Evolutionary conservation across 2,888 invertebrate genomes (phyloP).

Genomic region (Cynaeus angustus): DNA sequence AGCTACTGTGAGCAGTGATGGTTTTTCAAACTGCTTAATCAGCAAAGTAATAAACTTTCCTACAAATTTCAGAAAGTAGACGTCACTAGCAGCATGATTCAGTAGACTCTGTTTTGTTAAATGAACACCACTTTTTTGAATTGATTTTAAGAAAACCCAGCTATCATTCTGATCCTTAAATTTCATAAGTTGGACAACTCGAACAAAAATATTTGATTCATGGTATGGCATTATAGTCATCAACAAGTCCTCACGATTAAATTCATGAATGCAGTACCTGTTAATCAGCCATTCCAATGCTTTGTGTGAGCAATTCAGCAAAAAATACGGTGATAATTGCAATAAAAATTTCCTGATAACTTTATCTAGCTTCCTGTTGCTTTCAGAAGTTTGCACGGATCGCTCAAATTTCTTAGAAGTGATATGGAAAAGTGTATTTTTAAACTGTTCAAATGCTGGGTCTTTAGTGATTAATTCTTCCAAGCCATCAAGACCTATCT

Average conservation of each 20-base stretch:
- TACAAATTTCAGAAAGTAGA: constrained; percentile 78
- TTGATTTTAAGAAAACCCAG: constrained; percentile 85
- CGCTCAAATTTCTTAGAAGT: constrained; percentile 87
- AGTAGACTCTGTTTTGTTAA: constrained; percentile 83
- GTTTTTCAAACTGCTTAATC: constrained; percentile 77
- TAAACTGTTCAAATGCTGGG: constrained; percentile 82
- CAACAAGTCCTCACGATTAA: constrained; percentile 88
- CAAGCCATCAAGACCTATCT: constrained; percentile 90
- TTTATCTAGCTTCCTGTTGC: constrained; percentile 84
- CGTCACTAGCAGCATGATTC: constrained; percentile 80
- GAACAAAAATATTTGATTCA: constrained; percentile 91
- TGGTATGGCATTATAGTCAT: constrained; percentile 92
- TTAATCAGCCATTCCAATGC: constrained; percentile 96
- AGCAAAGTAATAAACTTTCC: constrained; percentile 75
- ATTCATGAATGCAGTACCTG: constrained; percentile 91
- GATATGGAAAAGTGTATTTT: constrained; percentile 84
- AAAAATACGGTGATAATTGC: constrained; percentile 90
- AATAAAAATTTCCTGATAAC: constrained; percentile 86
- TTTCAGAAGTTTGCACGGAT: constrained; percentile 81
- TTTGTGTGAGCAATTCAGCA: constrained; percentile 89
- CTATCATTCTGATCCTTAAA: constrained; percentile 76
- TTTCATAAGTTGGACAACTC: constrained; percentile 84
- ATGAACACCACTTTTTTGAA: constrained; percentile 84
- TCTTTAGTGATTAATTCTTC: constrained; percentile 86
- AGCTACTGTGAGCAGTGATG: constrained; percentile 79